Base-by-base conservation (phyloP, 2,113 vertebrate genomes). In the Hirundichthys speculiger region DNA sequence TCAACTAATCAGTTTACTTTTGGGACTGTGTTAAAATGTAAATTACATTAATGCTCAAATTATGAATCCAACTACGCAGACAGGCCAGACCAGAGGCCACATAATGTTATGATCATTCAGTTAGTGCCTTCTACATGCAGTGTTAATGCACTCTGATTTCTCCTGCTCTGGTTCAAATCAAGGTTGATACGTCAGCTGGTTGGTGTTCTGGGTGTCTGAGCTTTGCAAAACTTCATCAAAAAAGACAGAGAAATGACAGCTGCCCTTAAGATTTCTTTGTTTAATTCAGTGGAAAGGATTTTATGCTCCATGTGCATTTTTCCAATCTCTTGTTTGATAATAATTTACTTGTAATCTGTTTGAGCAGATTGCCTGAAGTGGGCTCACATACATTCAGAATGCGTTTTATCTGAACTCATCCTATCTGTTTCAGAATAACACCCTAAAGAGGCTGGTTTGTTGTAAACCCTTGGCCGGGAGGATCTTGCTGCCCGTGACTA, bases 1-100 rank as follows among this genome's bases (percentile, higher is more conserved):
- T 93, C 92, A 81, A 84, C 87, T 93, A 91, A 92, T 92, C 89
- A 88, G 89, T 91, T 92, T 91, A 93, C 91, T 89, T 89, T 86
- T 83, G 86, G 88, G 84, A 84, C 86, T 92, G 90, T 83, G 90
- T 92, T 90, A 91, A 92, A 92, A 94, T 91, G 86, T 88, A 92
- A 92, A 93, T 92, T 84, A 73, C 88, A 92, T 92, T 93, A 92
- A 92, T 90, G 89, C 74, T 81, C 84, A 89, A 91, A 93, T 93
- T 90, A 91, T 90, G 87, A 89, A 90, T 92, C 89, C 84, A 86
- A 83, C 80, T 82, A 84, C 76, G 70, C 82, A 87, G 86, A 79
- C 79, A 89, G 87, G 80, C 83, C 80, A 60, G 81, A 79, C 86
- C 87, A 83, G 83, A 75, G 88, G 88, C 82, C 72, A 69, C 90